Evolutionary conservation across 2,797 vertebrate genomes (phyloP).

Genomic region (Cryptoblepharus egeriae): DNA sequence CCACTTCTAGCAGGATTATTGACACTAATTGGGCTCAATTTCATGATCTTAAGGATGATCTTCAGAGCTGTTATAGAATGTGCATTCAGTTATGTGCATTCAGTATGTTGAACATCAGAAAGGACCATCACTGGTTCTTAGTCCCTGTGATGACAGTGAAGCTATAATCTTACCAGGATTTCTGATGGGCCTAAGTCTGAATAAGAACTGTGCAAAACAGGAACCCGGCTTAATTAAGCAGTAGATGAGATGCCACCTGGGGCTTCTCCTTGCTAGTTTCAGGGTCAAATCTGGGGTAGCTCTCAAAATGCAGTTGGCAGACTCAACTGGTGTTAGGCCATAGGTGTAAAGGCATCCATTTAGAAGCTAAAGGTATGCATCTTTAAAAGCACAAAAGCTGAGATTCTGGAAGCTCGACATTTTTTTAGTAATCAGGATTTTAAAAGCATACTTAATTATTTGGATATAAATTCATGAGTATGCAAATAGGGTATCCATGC

Average conservation of each 20-base stretch:
- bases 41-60: background rate
- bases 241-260: background rate
- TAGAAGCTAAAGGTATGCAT: no score
- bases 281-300: no score
- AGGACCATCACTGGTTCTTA: background rate
- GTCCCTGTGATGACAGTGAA: background rate
- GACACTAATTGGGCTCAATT: background rate
- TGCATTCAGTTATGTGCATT: background rate
- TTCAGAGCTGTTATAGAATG: background rate
- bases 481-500: background rate
- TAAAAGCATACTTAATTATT: background rate
- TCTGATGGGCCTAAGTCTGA: background rate
- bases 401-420: background rate
- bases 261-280: background rate
- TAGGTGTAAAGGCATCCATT: background rate
- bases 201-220: background rate
- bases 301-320: background rate
- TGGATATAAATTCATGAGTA: background rate
- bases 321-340: background rate
- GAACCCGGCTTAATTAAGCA: background rate
- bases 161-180: background rate
- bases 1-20: no score
- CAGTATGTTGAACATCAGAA: no score
- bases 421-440: background rate
- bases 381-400: background rate